Base-by-base conservation (phyloP, 2,113 vertebrate species). In the Phoxinus phoxinus region DNA sequence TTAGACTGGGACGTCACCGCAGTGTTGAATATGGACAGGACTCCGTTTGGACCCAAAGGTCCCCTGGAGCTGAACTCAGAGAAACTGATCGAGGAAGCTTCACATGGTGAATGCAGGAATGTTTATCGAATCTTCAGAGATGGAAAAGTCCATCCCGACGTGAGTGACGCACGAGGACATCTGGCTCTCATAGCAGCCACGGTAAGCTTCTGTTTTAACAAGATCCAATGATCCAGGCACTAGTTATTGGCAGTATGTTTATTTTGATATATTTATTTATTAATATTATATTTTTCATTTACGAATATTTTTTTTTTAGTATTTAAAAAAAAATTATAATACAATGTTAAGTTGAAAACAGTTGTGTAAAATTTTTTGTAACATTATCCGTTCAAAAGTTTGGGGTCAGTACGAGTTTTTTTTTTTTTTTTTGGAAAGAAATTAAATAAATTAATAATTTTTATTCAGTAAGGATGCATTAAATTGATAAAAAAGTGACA, bases 111-210 rank as follows among this genome's bases (percentile, higher is more conserved):
- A 30, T 67, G n/a, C 0, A 81, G 89, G 3, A 89, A 91, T 30
- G 89, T 96, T n/a, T 88, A 41, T 2, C 83, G 88, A 1, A 88
- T 94, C 53, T 92, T 98, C 75, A 88, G 83, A 59, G 89, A 89
- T 1, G 86, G 90, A 30, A 85, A 92, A 7, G 93, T 91, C 63
- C 93, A 93, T 56, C 94, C 95, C 0, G 94, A 97, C 0, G 91
- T 97, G 17, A 93, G 94, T 0, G 97, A 97, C 27, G 86, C 90
- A 0, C 87, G 44, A 0, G 96, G 96, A 67, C 91, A 96, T 88
- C 96, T 94, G 0, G 93, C 93, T 6, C 94, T 98, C 0, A 95
- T 96, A 0, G 94, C 94, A 2, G 96, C 96, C 0, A 91, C 96
- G 1, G 97, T 97, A 93, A 94, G 94, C 59, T 48, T 63, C 9